Evolutionary conservation across 1,140 invertebrate species (phyloP).

Genomic region (Thaumatotibia leucotreta): DNA sequence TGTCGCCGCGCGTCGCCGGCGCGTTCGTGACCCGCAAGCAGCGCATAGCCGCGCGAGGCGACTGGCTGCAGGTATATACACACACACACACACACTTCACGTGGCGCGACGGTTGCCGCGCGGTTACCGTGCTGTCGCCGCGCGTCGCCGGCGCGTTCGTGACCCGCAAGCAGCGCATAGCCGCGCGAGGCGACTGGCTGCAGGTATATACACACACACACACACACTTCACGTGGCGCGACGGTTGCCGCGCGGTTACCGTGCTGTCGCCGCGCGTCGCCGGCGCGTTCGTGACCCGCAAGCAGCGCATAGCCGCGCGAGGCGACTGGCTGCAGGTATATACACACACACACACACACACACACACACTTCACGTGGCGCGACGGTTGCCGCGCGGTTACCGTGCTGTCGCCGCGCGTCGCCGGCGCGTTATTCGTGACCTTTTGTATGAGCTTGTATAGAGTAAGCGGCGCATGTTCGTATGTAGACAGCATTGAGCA

Average conservation of each 20-base stretch:
- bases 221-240: constrained; percentile 95
- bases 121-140: constrained; percentile 87
- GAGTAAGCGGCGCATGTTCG: too few relatives aligned
- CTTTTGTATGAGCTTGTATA: too few relatives aligned
- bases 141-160: constrained; percentile 87
- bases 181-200: constrained; percentile 81
- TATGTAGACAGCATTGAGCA: too few relatives aligned
- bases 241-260: constrained; percentile 86
- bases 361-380: too few relatives aligned
- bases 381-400: too few relatives aligned
- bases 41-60: constrained; percentile 85
- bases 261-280: constrained; percentile 86
- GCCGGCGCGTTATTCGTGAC: too few relatives aligned
- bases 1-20: constrained; percentile 85
- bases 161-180: constrained; percentile 83
- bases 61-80: constrained; percentile 22
- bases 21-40: constrained; percentile 83
- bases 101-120: constrained; percentile 86
- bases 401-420: too few relatives aligned
- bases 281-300: constrained; percentile 84
- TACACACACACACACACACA: too few relatives aligned
- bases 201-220: too few relatives aligned
- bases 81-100: constrained; percentile 83
- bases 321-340: constrained; percentile 61
- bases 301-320: constrained; percentile 85